Evolutionary conservation across 2,888 invertebrate genomes (phyloP), one percentile per base, ranked within the genome.

Genomic region (Caenorhabditis virilis): DNA sequence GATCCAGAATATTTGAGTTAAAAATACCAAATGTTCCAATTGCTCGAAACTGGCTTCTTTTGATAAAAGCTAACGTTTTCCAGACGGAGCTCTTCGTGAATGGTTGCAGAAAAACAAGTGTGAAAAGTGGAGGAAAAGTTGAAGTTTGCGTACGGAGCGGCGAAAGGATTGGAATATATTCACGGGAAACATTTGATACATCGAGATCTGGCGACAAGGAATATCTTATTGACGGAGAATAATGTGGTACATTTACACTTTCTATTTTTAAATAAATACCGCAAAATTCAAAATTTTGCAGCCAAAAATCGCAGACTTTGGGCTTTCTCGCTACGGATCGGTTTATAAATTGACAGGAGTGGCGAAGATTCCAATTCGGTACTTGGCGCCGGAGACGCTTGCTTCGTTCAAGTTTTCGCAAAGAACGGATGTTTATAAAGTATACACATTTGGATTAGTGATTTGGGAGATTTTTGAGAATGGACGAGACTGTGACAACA

Each of bases 131-230:
- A 47, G 7, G 47, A 47, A 6, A 47, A 47, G 22, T 13, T 47
- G 7, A 33, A 20, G 22, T 47, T 47, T 22, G 25, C 26, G 25
- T 22, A 22, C 7, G 47, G 47, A 13, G 16, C 69, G n/a, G 72
- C 72, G 1, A 60, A 35, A 20, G 75, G 69, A 11, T 22, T 69
- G 27, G 69, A 69, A 45, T 69, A 69, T 26, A 23, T 69, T 26
- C 69, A 69, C 41, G 18, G 26, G 25, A 47, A 48, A 33, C 33
- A 27, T 11, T 50, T 65, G 26, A 36, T 70, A 25, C 70, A 70
- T 54, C 56, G 70, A 11, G 70, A 70, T 49, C 48, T 70, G n/a
- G 67, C 70, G 1, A 63, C 70, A 13, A 39, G 70, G 25, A 70
- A 70, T 45, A 58, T 68, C 50, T 47, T 69, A 20, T 30, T 49